phyloP scores from a whole-genome alignment of 2,797 vertebrate genomes.

The Thalassophryne amazonica region DNA sequence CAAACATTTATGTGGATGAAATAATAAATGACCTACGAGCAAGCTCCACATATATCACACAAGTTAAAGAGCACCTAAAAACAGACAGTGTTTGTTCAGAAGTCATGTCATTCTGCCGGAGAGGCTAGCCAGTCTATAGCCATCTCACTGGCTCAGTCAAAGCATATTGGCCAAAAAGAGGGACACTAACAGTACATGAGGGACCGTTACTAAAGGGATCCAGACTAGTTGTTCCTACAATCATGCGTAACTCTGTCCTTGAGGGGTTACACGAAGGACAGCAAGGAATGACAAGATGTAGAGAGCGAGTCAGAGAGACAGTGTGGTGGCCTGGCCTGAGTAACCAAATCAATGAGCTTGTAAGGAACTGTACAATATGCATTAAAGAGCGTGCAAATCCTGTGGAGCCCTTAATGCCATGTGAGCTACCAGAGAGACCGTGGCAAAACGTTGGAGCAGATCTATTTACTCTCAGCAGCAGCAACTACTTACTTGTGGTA shows the following conservation, averaged over 20 bases:
- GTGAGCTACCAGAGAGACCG: background rate
- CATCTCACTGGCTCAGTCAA: background rate
- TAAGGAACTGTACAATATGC: background rate
- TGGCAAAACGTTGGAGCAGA: too few relatives aligned
- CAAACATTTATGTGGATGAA: background rate
- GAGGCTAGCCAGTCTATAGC: background rate
- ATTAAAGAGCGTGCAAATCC: background rate
- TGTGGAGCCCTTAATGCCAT: background rate
- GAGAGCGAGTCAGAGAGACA: background rate
- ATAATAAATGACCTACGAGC: background rate
- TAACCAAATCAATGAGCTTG: background rate
- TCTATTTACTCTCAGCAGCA: too few relatives aligned
- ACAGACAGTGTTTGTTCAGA: background rate
- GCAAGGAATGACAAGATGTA: constrained; percentile 3
- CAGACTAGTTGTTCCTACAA: constrained; percentile 2
- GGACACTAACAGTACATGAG: background rate
- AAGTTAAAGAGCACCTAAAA: background rate
- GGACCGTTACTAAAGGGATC: background rate
- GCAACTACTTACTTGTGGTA: too few relatives aligned
- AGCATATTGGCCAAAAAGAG: background rate
- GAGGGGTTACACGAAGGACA: background rate
- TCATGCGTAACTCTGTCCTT: background rate
- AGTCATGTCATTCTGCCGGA: background rate
- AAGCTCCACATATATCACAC: background rate
- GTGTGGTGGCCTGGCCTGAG: background rate